phyloP scores from a whole-genome alignment of 1,140 invertebrate species.

The Anoplolepis gracilipes region DNA sequence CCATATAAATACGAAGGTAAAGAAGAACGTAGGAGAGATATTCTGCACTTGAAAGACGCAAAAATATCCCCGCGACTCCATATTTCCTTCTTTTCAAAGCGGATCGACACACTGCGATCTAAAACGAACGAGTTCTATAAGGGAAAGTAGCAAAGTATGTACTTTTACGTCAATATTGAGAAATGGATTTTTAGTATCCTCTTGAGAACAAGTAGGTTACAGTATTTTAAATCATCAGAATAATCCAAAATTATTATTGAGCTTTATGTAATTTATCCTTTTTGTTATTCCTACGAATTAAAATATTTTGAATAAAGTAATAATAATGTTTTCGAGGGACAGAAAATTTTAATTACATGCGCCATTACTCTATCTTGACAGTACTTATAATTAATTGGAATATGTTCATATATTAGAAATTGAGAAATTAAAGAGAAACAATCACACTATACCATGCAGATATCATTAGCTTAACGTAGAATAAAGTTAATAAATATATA shows the following conservation, averaged over 20 bases:
- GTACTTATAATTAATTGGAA: not conserved
- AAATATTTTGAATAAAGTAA: not conserved
- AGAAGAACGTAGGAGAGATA: not conserved
- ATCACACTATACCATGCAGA: not conserved
- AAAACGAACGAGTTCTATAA: constrained; percentile 13
- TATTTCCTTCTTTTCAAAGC: constrained; percentile 10
- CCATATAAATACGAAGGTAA: constrained; percentile 32
- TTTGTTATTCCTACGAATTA: not conserved
- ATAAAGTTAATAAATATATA: not conserved
- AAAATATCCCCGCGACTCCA: constrained; percentile 7
- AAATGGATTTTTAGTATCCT: constrained; percentile 46
- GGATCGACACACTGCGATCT: constrained; percentile 2
- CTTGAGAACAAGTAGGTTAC: not conserved
- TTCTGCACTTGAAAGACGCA: constrained; percentile 9
- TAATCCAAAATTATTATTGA: not conserved
- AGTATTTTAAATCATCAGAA: not conserved
- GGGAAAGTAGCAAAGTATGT: not conserved
- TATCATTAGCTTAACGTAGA: constrained; percentile 29
- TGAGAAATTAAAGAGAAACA: constrained; percentile 29
- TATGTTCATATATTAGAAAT: not conserved
- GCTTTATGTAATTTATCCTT: not conserved
- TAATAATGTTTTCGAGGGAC: not conserved
- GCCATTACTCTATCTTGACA: not conserved
- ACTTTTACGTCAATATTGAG: not conserved
- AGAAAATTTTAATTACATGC: not conserved